A percentile compares a stretch with the other conserved stretches of the same genome.
phyloP scores from a whole-genome alignment of 30 jellyfish, hydroid and myxozoan species.

The Aurelia sp. region DNA sequence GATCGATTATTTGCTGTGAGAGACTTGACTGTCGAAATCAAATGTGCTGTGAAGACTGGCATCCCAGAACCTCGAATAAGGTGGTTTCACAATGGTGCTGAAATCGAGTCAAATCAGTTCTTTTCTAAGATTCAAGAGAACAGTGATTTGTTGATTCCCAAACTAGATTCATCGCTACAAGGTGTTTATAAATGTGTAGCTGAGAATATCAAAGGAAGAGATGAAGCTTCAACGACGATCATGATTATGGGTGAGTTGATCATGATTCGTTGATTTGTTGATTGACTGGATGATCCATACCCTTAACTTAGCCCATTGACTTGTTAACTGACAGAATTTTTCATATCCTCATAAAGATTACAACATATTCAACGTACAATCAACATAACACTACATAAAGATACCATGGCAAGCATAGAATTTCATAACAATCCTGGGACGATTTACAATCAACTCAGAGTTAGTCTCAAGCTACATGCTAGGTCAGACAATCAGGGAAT shows the following conservation, averaged over 20 bases:
- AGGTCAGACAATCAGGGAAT: too few relatives aligned
- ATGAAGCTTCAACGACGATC: constrained; percentile 64
- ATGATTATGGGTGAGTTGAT: constrained; percentile 57
- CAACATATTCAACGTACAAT: too few relatives aligned
- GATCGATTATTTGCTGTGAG: constrained; percentile 74
- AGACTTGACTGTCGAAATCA: constrained; percentile 61
- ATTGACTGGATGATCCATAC: too few relatives aligned
- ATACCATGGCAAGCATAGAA: too few relatives aligned
- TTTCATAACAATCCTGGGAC: too few relatives aligned
- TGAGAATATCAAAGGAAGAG: constrained; percentile 53
- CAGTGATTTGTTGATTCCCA: constrained; percentile 70
- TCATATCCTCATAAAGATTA: too few relatives aligned
- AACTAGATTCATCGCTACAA: constrained; percentile 53
- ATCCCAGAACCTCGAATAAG: constrained; percentile 67
- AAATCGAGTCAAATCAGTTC: constrained; percentile 41
- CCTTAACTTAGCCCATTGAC: too few relatives aligned
- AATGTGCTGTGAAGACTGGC: constrained; percentile 69
- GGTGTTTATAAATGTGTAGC: constrained; percentile 79
- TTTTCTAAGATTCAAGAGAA: constrained; percentile 45
- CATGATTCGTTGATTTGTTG: too few relatives aligned
- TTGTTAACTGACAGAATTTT: too few relatives aligned
- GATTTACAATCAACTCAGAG: too few relatives aligned
- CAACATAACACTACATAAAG: too few relatives aligned
- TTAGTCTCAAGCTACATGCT: too few relatives aligned
- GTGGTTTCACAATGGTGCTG: constrained; percentile 75